A percentile compares a stretch with the other conserved stretches of the same genome.
phyloP scores from a whole-genome alignment of 2,888 invertebrate genomes.

The Cheilosia urbana region DNA sequence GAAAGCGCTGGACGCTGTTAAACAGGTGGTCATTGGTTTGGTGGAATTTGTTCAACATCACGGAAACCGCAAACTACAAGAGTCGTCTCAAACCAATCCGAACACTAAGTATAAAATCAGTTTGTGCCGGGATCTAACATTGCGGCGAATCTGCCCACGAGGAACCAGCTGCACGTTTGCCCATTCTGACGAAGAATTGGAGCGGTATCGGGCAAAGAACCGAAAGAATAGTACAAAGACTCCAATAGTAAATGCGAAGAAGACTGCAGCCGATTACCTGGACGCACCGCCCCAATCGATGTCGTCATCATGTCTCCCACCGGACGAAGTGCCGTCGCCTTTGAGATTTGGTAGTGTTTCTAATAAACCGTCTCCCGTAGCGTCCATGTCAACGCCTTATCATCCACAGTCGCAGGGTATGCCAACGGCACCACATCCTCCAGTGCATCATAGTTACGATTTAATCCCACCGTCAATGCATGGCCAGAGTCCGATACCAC shows the following conservation, averaged over 20 bases:
- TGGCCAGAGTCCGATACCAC: slow-evolving; percentile 65
- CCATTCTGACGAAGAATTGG: slow-evolving; percentile 95
- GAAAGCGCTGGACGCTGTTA: slow-evolving; percentile 88
- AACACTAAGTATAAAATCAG: slow-evolving; percentile 94
- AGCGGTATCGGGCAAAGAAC: slow-evolving; percentile 89
- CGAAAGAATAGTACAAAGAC: slow-evolving; percentile 85
- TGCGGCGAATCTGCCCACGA: slow-evolving; percentile 92
- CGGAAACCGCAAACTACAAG: slow-evolving; percentile 87
- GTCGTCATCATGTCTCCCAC: slow-evolving; percentile 76
- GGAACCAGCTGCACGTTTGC: slow-evolving; percentile 96
- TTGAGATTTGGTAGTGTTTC: slow-evolving; percentile 79
- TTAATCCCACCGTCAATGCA: slow-evolving; percentile 73
- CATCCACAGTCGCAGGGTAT: slow-evolving; percentile 53
- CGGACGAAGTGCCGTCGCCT: slow-evolving; percentile 79
- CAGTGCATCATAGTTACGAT: slow-evolving; percentile 71
- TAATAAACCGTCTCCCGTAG: slow-evolving; percentile 64
- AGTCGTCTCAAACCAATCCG: slow-evolving; percentile 85
- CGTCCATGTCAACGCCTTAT: slow-evolving; percentile 73
- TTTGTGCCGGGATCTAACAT: slow-evolving; percentile 93
- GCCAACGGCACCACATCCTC: slow-evolving; percentile 62
- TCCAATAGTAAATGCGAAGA: slow-evolving; percentile 77
- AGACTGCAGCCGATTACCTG: slow-evolving; percentile 77
- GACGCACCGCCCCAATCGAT: slow-evolving; percentile 74
- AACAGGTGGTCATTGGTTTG: slow-evolving; percentile 89
- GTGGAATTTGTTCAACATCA: slow-evolving; percentile 91